Conservation (phyloP, 37 sponge, comb jelly and placozoan genomes). For the Chondrosia reniformis region DNA sequence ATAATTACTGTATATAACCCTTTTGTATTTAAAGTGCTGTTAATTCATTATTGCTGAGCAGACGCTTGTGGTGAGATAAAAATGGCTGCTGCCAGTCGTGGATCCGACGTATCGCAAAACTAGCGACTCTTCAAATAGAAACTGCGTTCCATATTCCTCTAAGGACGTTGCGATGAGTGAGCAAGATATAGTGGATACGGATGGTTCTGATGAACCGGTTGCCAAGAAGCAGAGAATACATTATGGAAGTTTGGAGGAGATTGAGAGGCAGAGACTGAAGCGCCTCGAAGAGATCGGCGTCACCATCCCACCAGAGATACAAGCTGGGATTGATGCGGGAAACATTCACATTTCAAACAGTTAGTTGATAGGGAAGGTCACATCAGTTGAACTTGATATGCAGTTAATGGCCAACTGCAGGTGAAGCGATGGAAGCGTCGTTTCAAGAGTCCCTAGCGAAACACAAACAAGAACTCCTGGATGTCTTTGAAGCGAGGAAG, state of each 20-base stretch:
- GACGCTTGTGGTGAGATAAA: too few relatives aligned
- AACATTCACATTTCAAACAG: conserved; percentile 54
- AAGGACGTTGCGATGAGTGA: too few relatives aligned
- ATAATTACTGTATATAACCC: too few relatives aligned
- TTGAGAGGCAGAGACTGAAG: conserved; percentile 18
- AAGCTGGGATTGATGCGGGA: conserved; percentile 83
- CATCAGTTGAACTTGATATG: not conserved
- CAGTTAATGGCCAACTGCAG: too few relatives aligned
- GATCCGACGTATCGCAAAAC: too few relatives aligned
- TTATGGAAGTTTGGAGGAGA: conserved; percentile 67
- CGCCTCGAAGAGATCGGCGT: not conserved
- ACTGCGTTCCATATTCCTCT: too few relatives aligned
- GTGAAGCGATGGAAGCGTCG: conserved; percentile 17
- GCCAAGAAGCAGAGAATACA: conserved; percentile 55
- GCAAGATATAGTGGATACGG: not conserved
- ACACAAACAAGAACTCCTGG: conserved; percentile 76
- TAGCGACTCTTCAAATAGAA: too few relatives aligned
- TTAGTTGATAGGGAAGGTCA: not conserved
- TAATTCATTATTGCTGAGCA: too few relatives aligned
- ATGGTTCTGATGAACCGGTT: conserved; percentile 6
- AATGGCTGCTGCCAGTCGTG: too few relatives aligned
- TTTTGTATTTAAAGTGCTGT: too few relatives aligned
- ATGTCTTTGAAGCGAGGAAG: conserved; percentile 90
- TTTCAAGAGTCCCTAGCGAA: conserved; percentile 19
- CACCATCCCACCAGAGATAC: conserved; percentile 47